Evolutionary conservation across 2,797 vertebrate species (phyloP), one percentile per base, ranked within the genome.

Genomic region (Esox lucius): DNA sequence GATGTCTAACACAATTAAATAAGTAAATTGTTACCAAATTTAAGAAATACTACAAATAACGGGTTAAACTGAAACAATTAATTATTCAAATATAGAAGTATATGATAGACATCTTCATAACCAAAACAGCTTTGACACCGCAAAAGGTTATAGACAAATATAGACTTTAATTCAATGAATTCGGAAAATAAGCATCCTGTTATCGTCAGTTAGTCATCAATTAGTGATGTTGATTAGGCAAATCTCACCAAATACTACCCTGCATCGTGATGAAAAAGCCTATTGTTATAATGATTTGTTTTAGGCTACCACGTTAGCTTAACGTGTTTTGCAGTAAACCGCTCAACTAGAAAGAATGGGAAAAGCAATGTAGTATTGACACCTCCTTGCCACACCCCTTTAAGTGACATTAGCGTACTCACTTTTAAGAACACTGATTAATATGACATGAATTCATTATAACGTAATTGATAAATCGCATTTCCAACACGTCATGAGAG

Each of bases 221-320:
- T 64, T 53, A 70, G 75, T 70, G 81, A 89, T 87, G 89, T 85
- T 85, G 89, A 91, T 91, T 86, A 85, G 56, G 56, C 56, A 24
- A 61, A 61, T 13, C 7, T 61, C 70, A 77, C 75, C 74, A 81
- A 80, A 87, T 85, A 48, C 71, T 73, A 72, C 76, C 78, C 79
- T 79, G 68, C 39, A 77, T 78, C 77, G 39, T 79, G 79, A 83
- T 88, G 89, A 91, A 90, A 87, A 70, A 51, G 65, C 79, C 86
- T 86, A 88, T 88, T 85, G 87, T 88, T 83, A 78, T 0, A 39
- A 82, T 70, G 75, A 85, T 89, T 87, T 91, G 87, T 91, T 91
- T 82, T 78, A 72, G 78, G 76, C 75, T 82, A 79, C 83, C 81
- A 82, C 87, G 84, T 85, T 85, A 87, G 76, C 80, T 87, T 85